Conservation (phyloP, 2,797 vertebrate species). For the Menidia menidia region DNA sequence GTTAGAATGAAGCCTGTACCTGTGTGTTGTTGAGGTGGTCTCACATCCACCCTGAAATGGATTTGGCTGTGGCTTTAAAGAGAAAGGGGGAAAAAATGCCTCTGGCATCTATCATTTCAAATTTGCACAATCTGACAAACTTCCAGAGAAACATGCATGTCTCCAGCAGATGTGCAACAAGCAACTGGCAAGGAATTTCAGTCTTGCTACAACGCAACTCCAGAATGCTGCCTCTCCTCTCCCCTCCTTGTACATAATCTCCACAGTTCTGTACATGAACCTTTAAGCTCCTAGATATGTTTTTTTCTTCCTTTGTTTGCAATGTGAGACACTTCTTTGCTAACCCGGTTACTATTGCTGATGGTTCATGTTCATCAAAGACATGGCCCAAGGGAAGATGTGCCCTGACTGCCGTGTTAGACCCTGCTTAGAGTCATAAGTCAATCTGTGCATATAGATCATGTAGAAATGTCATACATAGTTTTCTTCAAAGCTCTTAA, state of each 20-base stretch:
- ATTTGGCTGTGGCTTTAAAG: conserved; percentile 41
- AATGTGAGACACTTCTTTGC: conserved; percentile 54
- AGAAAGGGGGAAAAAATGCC: conserved; percentile 30
- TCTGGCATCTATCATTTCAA: conserved; percentile 54
- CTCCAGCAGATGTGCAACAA: conserved; percentile 66
- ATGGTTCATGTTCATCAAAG: conserved; percentile 68
- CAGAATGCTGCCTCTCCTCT: neutral
- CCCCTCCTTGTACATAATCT: conserved; percentile 28
- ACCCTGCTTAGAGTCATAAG: conserved; percentile 26
- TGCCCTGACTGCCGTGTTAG: conserved; percentile 41
- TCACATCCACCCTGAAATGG: conserved; percentile 47
- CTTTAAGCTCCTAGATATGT: conserved; percentile 33
- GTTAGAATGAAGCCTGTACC: conserved; percentile 16
- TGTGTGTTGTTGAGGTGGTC: conserved; percentile 41
- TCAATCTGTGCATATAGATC: conserved; percentile 16
- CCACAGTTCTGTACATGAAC: conserved; percentile 36
- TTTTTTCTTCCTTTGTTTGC: conserved; percentile 51
- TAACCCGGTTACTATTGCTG: conserved; percentile 66
- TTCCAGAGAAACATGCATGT: conserved; percentile 50
- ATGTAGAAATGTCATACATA: conserved; percentile 17
- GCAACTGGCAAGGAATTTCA: conserved; percentile 74
- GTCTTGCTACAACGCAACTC: conserved; percentile 52
- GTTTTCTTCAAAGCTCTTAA: conserved; percentile 19
- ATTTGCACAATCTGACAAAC: conserved; percentile 54
- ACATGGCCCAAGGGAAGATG: conserved; percentile 55